phyloP scores from a whole-genome alignment of 2,797 vertebrate genomes.

The Melanotaenia nigrans region DNA sequence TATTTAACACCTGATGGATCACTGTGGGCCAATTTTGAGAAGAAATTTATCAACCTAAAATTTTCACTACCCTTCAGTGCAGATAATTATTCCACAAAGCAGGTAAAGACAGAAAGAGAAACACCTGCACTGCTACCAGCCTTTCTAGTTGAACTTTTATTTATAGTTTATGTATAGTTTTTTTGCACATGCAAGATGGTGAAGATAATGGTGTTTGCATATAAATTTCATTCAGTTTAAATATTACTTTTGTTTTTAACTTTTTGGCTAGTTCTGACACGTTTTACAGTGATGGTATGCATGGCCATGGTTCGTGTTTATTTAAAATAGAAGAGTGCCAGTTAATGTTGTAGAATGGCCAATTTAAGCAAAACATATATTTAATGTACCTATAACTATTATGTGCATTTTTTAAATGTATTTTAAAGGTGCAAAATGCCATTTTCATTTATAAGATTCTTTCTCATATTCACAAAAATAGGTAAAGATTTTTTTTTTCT shows the following conservation, averaged over 20 bases:
- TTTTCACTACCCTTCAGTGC: neutral
- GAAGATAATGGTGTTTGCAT: neutral
- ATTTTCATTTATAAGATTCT: neutral
- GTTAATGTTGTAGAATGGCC: too few relatives aligned
- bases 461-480: neutral
- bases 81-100: neutral
- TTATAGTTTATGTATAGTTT: neutral
- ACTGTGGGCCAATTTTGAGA: neutral
- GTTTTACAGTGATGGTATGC: too few relatives aligned
- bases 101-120: neutral
- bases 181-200: neutral
- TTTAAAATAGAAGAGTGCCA: too few relatives aligned
- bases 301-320: too few relatives aligned
- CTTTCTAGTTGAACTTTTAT: neutral
- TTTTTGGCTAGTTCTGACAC: too few relatives aligned
- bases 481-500: neutral
- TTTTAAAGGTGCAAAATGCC: neutral
- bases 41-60: neutral
- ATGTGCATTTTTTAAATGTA: too few relatives aligned
- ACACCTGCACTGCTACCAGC: too few relatives aligned
- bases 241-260: neutral
- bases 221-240: neutral
- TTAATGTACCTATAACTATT: too few relatives aligned
- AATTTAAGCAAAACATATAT: too few relatives aligned
- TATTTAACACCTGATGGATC: neutral